A percentile compares a stretch with the other conserved stretches of the same genome.
Evolutionary conservation across 2,797 vertebrate species (phyloP).

Genomic region (Parotocinclus haroldoi): DNA sequence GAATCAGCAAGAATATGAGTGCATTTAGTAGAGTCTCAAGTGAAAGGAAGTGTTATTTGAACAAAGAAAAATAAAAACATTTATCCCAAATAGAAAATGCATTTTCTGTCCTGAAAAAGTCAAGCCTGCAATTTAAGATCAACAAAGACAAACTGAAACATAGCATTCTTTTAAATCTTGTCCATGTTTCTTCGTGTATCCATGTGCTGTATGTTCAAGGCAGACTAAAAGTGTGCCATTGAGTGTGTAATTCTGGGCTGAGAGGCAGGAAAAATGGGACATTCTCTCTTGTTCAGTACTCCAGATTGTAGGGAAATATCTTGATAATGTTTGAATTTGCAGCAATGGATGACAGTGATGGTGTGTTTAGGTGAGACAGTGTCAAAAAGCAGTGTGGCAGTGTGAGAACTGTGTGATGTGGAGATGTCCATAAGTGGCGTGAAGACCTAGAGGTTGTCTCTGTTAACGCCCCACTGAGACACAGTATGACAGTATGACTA

Average conservation of each 20-base stretch:
- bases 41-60: background rate
- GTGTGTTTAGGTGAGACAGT: constrained; percentile 17
- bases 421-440: constrained; percentile 29
- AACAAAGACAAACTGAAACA: too few relatives aligned
- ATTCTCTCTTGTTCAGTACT: constrained; percentile 36
- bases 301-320: constrained; percentile 7
- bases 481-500: constrained; percentile 35
- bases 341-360: constrained; percentile 14
- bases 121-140: too few relatives aligned
- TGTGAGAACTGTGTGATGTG: background rate
- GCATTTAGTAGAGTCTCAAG: background rate
- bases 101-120: background rate
- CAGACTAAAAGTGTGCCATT: too few relatives aligned
- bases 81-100: too few relatives aligned
- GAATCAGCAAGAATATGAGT: background rate
- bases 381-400: background rate
- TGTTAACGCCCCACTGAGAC: constrained; percentile 25
- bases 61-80: background rate
- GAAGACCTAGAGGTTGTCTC: constrained; percentile 14
- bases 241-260: constrained; percentile 12
- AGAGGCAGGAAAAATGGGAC: constrained; percentile 30
- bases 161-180: background rate
- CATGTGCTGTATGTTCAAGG: background rate
- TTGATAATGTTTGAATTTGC: constrained; percentile 24
- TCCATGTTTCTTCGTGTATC: too few relatives aligned